Conservation (phyloP, 2,888 invertebrate genomes). For the Sesia apiformis region DNA sequence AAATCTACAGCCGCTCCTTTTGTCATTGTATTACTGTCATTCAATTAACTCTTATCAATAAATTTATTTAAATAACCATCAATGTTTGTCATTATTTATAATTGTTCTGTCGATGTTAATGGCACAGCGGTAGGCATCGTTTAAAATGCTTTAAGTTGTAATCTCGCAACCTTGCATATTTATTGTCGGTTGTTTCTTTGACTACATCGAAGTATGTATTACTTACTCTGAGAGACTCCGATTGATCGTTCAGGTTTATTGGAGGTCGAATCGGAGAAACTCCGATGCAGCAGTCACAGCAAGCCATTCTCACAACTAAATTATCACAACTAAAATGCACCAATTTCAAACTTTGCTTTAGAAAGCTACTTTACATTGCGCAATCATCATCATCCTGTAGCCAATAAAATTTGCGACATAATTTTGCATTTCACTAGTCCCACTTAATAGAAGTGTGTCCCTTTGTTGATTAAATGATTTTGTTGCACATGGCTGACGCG, state of each 20-base stretch:
- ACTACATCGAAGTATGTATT: background rate
- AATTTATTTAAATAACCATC: background rate
- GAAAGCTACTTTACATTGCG: conserved; percentile 42
- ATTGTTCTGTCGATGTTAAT: background rate
- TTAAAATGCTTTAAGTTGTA: background rate
- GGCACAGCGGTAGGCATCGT: background rate
- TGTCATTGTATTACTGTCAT: background rate
- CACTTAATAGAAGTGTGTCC: background rate
- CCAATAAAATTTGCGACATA: background rate
- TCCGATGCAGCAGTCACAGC: conserved; percentile 79
- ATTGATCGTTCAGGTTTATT: conserved; percentile 81
- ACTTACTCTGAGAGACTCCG: conserved; percentile 86
- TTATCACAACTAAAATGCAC: conserved; percentile 44
- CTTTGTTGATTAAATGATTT: background rate
- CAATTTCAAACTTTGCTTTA: conserved; percentile 22
- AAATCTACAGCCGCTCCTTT: background rate
- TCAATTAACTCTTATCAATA: background rate
- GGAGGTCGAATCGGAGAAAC: conserved; percentile 83
- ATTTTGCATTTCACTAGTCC: background rate
- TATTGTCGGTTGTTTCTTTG: background rate
- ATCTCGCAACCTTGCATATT: background rate
- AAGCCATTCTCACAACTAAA: conserved; percentile 63
- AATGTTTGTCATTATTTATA: background rate
- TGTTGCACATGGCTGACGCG: background rate
- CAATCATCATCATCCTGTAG: conserved; percentile 32